Evolutionary conservation across 2,113 vertebrate species (phyloP), one percentile per base, ranked within the genome.

Genomic region (Semnornis frantzii): DNA sequence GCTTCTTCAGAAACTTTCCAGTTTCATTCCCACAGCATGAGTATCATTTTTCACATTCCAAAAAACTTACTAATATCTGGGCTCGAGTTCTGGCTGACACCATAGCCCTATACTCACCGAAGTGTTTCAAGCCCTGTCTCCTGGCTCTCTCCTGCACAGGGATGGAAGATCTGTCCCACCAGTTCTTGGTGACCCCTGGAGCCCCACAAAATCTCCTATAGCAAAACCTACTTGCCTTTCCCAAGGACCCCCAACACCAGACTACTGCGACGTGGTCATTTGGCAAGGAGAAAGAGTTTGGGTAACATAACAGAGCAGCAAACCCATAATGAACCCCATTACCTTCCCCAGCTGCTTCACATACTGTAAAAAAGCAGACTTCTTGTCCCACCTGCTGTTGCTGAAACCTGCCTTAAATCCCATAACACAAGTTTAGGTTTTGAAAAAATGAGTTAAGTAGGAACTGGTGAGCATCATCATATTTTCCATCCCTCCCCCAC

Each of bases 101-200:
- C 12, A 9, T 24, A 66, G 39, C 13, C 42, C 11, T 6, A 0
- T 1, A 7, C 16, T 37, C 28, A 31, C 1, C 1, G 0, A 0
- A 9, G 4, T 37, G 25, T 18, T 23, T 8, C 7, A 70, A 58
- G 19, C 31, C 20, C 10, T 14, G 3, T 60, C 5, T 4, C 14
- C 10, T 0, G 0, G 12, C 3, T 52, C 31, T 0, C 1, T 25
- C 10, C n/a, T 31, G 3, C 2, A 0, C 24, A 77, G 46, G 52
- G 39, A 6, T 0, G 0, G 1, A 27, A 12, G 1, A 0, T 20
- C 39, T 63, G 17, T 42, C 46, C 57, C 52, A 5, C 1, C 3
- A 1, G 48, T 27, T 24, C 11, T 27, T 1, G 0, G 14, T 18
- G 39, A 10, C 3, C 3, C 20, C 27, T 34, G 57, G 30, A 64